Evolutionary conservation across 2,797 vertebrate species (phyloP).

Genomic region (Mormyrus proboscirostris): DNA sequence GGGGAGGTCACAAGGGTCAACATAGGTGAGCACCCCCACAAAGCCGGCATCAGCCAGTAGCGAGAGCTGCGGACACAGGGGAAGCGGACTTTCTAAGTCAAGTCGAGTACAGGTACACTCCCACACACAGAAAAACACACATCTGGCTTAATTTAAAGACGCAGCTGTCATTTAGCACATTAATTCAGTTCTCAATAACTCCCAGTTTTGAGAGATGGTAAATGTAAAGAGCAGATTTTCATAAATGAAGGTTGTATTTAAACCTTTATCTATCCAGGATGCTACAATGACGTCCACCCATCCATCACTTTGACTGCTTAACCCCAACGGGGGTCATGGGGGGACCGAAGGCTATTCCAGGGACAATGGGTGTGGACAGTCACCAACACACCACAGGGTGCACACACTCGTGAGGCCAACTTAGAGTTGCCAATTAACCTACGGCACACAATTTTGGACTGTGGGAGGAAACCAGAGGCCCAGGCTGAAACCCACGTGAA

Average conservation of each 20-base stretch:
- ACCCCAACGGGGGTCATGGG: neutral
- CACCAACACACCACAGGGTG: neutral
- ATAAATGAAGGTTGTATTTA: neutral
- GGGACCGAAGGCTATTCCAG: too few species aligned
- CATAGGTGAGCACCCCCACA: slow-evolving; percentile 75
- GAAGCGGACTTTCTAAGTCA: neutral
- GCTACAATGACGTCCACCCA: neutral
- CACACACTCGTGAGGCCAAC: neutral
- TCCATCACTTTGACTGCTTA: neutral
- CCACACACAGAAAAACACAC: neutral
- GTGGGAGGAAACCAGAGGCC: neutral
- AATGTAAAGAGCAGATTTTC: neutral
- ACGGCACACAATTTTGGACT: neutral
- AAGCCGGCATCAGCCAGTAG: slow-evolving; percentile 77
- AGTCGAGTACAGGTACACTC: neutral
- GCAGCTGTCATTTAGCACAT: neutral
- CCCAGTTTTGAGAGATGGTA: neutral
- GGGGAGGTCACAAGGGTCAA: slow-evolving; percentile 80
- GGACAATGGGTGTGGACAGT: neutral
- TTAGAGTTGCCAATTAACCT: neutral
- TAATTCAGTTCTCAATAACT: neutral
- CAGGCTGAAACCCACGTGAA: neutral
- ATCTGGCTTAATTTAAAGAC: neutral
- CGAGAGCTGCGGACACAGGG: slow-evolving; percentile 65
- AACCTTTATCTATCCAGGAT: neutral